These are phyloP conservation scores for Rhabdornis inornatus DNA, from an alignment of 2,113 vertebrate genomes.

Conservation along the genomic window DNA sequence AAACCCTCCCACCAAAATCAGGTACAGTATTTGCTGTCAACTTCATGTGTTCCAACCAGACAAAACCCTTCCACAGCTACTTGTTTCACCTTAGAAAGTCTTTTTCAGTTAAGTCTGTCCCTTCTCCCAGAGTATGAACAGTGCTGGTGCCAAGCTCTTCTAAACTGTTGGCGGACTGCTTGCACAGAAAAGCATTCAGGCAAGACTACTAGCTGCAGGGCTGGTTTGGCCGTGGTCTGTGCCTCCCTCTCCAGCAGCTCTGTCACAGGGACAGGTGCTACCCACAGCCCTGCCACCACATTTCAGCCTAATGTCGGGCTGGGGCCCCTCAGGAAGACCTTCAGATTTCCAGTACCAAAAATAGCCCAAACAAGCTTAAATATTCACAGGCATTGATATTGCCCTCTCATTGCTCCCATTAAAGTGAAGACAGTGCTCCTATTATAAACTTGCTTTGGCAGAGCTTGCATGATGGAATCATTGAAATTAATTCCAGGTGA, in stretches of 20 bases:
- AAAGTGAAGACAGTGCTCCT: neutral
- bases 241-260: neutral
- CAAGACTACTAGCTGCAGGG: neutral
- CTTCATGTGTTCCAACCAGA: neutral
- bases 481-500: slow-evolving; percentile 31
- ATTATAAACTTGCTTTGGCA: neutral
- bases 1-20: slow-evolving; percentile 1
- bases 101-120: neutral
- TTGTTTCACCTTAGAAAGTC: neutral
- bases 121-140: neutral
- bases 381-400: neutral
- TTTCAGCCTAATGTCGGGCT: neutral
- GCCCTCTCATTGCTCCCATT: neutral
- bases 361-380: neutral
- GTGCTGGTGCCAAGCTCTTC: neutral
- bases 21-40: neutral
- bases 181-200: neutral
- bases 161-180: neutral
- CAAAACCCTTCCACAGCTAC: neutral
- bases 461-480: neutral
- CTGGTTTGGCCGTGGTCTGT: accelerated
- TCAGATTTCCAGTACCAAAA: neutral
- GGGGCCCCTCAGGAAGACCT: neutral
- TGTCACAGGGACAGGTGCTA: neutral
- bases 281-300: neutral